These are phyloP conservation scores for Druon quercuslanigerum DNA, from an alignment of 1,140 invertebrate genomes.

Conservation along the genomic window DNA sequence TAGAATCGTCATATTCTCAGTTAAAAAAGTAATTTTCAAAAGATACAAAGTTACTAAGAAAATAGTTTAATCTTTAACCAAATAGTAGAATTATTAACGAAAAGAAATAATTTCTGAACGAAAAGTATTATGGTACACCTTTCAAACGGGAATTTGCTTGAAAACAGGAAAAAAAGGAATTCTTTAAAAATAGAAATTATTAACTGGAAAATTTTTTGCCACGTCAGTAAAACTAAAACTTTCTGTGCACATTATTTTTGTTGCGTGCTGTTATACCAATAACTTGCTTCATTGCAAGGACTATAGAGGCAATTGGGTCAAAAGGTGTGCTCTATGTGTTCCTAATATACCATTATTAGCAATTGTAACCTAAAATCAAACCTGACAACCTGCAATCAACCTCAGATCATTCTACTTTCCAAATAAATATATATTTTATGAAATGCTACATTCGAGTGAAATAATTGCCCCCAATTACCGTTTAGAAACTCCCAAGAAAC, in stretches of 20 bases:
- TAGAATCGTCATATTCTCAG: too few species aligned
- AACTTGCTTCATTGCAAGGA: conserved; percentile 16
- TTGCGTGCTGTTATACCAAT: conserved; percentile 23
- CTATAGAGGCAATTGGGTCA: conserved; percentile 19
- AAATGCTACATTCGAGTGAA: not conserved
- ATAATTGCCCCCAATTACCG: not conserved
- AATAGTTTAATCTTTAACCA: too few species aligned
- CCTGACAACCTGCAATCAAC: not conserved
- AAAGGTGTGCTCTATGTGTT: conserved; percentile 20
- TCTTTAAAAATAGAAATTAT: too few species aligned
- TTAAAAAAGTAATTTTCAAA: too few species aligned
- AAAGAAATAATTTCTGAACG: too few species aligned
- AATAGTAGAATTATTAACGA: too few species aligned
- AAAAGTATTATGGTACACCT: too few species aligned
- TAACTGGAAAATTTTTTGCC: too few species aligned
- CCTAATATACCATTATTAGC: conserved; percentile 26
- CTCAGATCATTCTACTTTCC: not conserved
- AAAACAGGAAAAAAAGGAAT: too few species aligned
- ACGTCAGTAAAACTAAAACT: not conserved
- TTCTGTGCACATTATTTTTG: conserved; percentile 1
- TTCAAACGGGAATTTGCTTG: too few species aligned
- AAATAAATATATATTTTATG: not conserved
- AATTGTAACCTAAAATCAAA: conserved; percentile 12
- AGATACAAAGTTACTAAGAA: too few species aligned
- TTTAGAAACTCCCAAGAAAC: not conserved